These are phyloP conservation scores for Corbicula japonica DNA, from an alignment of 2,888 invertebrate species.

Conservation along the genomic window DNA sequence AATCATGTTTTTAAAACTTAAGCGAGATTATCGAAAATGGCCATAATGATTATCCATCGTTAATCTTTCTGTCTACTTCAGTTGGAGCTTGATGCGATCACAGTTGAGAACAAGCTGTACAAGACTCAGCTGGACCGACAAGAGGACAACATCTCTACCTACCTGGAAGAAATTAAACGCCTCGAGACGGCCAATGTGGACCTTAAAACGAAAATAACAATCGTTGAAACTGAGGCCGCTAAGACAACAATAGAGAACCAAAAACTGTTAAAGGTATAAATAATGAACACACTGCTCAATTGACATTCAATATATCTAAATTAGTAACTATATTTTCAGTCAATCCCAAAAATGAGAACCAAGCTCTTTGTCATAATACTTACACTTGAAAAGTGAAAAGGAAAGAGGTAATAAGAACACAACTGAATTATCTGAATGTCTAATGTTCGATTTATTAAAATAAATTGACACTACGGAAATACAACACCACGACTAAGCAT, in stretches of 20 bases:
- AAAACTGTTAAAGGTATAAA: constrained; percentile 56
- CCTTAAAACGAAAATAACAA: constrained; percentile 46
- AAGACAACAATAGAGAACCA: constrained; percentile 58
- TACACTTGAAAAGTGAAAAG: no score
- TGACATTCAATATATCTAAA: no score
- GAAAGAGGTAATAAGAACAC: background rate
- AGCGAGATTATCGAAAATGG: background rate
- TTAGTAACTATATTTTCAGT: no score
- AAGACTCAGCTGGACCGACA: constrained; percentile 35
- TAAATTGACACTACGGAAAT: no score
- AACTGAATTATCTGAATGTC: background rate
- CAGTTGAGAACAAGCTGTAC: constrained; percentile 48
- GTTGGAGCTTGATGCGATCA: constrained; percentile 37
- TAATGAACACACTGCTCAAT: no score
- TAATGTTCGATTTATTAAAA: no score
- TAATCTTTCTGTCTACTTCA: constrained; percentile 27
- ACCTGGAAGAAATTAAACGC: constrained; percentile 49
- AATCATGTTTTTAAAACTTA: no score
- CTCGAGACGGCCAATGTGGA: constrained; percentile 43
- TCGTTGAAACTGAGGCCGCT: constrained; percentile 56
- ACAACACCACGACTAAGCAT: no score
- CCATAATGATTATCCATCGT: background rate
- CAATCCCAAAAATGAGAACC: no score
- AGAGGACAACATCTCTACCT: constrained; percentile 36
- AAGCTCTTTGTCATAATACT: no score